Percentiles rank a stretch among this genome's conserved stretches.
These are phyloP conservation scores for Gadus macrocephalus DNA, from an alignment of 2,113 vertebrate species.

Conservation along the genomic window DNA sequence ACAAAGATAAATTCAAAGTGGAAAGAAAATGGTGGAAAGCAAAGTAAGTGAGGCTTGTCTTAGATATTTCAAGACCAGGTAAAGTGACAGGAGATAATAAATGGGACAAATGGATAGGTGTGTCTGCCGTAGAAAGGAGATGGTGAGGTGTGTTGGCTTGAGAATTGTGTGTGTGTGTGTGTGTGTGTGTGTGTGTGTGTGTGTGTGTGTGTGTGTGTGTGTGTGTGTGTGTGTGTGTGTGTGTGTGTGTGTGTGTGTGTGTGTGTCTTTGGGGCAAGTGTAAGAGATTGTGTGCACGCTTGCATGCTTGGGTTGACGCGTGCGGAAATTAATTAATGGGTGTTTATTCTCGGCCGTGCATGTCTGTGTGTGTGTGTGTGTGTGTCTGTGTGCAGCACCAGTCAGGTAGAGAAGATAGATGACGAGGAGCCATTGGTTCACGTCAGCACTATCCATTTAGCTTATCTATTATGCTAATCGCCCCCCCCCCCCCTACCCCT, in stretches of 20 bases:
- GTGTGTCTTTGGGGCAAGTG: background rate
- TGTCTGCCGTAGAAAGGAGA: no score
- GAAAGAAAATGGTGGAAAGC: no score
- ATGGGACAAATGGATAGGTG: no score
- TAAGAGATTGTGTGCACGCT: no score
- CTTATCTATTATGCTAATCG: slow-evolving; percentile 16
- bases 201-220: no score
- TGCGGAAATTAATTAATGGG: slow-evolving; percentile 8
- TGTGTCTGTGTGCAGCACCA: background rate
- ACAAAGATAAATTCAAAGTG: no score
- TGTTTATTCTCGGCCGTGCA: background rate
- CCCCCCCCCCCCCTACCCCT: background rate
- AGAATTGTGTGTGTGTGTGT: background rate
- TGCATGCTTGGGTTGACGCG: background rate
- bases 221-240: no score
- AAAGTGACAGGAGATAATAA: no score
- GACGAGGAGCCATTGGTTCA: background rate
- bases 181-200: no score
- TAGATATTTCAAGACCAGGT: no score
- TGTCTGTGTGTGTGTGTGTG: slow-evolving; percentile 3
- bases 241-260: background rate
- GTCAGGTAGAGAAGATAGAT: slow-evolving; percentile 9
- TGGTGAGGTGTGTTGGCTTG: background rate
- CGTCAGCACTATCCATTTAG: slow-evolving; percentile 8
- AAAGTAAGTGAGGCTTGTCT: no score